Conservation (phyloP, 1,140 invertebrate genomes). For the Bombus affinis region DNA sequence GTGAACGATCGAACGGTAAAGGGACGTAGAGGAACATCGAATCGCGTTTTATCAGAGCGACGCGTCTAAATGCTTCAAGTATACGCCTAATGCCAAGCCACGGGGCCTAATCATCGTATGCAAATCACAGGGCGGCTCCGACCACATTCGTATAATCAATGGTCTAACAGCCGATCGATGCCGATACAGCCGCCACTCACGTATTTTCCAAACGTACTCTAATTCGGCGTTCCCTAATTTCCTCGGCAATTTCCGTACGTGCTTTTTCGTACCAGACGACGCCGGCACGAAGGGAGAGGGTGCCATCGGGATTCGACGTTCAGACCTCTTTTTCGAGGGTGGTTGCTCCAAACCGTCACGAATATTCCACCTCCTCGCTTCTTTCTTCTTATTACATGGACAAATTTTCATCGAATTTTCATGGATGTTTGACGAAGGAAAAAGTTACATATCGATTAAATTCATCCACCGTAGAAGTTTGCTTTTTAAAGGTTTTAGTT, state of each 20-base stretch:
- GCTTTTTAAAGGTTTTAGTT: not conserved
- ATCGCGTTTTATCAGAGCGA: slow-evolving; percentile 67
- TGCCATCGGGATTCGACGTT: not conserved
- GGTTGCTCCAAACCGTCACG: not conserved
- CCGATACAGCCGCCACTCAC: slow-evolving; percentile 59
- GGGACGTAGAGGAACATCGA: slow-evolving; percentile 47
- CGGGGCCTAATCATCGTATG: slow-evolving; percentile 76
- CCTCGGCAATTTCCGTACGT: slow-evolving; percentile 42
- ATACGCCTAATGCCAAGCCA: slow-evolving; percentile 72
- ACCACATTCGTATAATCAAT: slow-evolving; percentile 75
- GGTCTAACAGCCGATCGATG: slow-evolving; percentile 67
- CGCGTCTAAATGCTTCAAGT: slow-evolving; percentile 70
- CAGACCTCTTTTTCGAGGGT: not conserved
- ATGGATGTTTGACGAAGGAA: not conserved
- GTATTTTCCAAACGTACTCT: slow-evolving; percentile 61
- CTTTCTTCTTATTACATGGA: too few relatives aligned
- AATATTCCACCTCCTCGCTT: not conserved
- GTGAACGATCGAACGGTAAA: slow-evolving; percentile 27
- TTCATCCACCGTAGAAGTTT: not conserved
- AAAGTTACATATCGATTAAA: not conserved
- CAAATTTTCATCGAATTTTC: not conserved
- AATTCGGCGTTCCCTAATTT: slow-evolving; percentile 56
- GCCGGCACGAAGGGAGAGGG: not conserved
- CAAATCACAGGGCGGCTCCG: slow-evolving; percentile 74
- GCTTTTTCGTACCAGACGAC: slow-evolving; percentile 41